Evolutionary conservation across 2,888 invertebrate species (phyloP), one percentile per base, ranked within the genome.

Genomic region (Colletes collaris): DNA sequence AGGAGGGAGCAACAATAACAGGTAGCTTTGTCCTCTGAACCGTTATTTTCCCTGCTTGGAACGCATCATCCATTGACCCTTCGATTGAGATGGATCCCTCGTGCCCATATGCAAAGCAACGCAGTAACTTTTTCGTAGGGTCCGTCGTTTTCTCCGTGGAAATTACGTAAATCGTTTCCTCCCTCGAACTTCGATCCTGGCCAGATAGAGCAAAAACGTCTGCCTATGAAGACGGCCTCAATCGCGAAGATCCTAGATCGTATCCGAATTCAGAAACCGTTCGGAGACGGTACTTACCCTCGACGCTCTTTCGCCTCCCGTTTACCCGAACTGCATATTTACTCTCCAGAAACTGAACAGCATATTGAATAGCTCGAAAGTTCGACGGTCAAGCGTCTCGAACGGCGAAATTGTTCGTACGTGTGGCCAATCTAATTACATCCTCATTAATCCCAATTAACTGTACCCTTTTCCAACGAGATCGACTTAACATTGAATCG

Each of bases 81-180:
- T 76, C 85, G 86, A 89, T 89, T 88, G 80, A 88, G 87, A 89
- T 89, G 88, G 85, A 87, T 85, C 89, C 84, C 86, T 86, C 83
- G 87, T 80, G 79, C 76, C 60, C 56, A 63, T 83, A 88, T 87
- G 88, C 86, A 88, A 85, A 87, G 76, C 80, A 56, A 68, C 59
- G 74, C 82, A 66, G 74, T 79, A 82, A 84, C 80, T 86, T 49
- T 49, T 78, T 59, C 76, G 52, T 35, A 60, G 68, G 68, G 35
- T 63, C 66, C 40, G 68, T 85, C 76, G 56, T 60, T 80, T 60
- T 73, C 66, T 76, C 79, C 79, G 83, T 83, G 74, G 85, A 85
- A 86, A 87, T 85, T 82, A 87, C 81, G 85, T 86, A 82, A 87
- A 86, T 86, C 85, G 83, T 52, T 60, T 58, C 65, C 69, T 60